Base-by-base conservation (phyloP, 2,888 invertebrate genomes). In the Cephonodes hylas region DNA sequence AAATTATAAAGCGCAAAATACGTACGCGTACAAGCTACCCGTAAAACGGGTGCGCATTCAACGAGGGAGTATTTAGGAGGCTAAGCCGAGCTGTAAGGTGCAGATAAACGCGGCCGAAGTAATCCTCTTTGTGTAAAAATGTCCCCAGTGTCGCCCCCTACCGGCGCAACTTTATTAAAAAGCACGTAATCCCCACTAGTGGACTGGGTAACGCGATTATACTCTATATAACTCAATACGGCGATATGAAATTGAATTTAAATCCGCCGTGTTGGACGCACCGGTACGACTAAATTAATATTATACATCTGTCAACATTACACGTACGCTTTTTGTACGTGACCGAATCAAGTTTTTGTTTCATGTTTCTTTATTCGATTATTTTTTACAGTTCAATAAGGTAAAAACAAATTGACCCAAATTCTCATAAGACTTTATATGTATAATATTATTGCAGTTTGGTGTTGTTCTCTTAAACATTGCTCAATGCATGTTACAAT, bases 101-200 rank as follows among this genome's bases (percentile, higher is more conserved):
- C 83, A 88, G 91, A 92, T 92, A 92, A 92, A 90, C 91, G 86
- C 76, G 84, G 82, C 84, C 87, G 77, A 84, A 87, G 86, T 92
- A 92, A 91, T 92, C 91, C 91, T 81, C 91, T 91, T 91, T 91
- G 90, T 92, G 85, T 84, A 91, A 91, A 91, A 91, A 90, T 90
- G 91, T 91, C 91, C 89, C 89, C 86, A 79, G 75, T 80, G 83
- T 81, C 86, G 79, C 89, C 85, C 88, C 89, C 86, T 78, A 80
- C 77, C 74, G 81, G 78, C 79, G 77, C 78, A 77, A 89, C 88
- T 89, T 92, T 91, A 92, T 91, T 92, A 92, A 91, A 92, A 92
- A 91, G 89, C 87, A 81, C 83, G 85, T 92, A 92, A 91, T 91
- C 91, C 88, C 77, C 84, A 86, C 86, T 91, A 89, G 87, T 90